Base-by-base conservation (phyloP, 2,888 invertebrate species). In the Sminthurides aquaticus region DNA sequence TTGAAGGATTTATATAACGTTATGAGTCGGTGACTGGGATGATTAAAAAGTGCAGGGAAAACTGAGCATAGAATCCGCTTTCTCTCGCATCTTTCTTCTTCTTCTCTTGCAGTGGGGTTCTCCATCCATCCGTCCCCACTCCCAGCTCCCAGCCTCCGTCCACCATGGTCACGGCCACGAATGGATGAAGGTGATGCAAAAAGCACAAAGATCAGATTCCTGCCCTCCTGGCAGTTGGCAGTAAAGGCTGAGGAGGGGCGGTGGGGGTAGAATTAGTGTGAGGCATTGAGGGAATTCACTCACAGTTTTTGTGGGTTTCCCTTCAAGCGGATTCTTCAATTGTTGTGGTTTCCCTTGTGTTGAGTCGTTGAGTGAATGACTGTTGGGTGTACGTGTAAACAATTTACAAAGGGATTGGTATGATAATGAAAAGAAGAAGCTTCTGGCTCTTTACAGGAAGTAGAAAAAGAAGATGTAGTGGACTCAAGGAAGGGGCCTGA, bases 381-480 rank as follows among this genome's bases (percentile, higher is more conserved):
- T 34, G 43, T 34, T 34, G 15, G 43, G 43, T 34, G 43, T 15
- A 34, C 43, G 43, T 5, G 43, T 15, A 34, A 34, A 34, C 43
- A 34, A 34, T 34, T 34, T 34, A 34, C 43, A 34, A 34, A 11
- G 28, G 28, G 26, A 49, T 18, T 11, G 2, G 25, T 2, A 27
- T 54, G 24, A 54, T 20, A 24, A 28, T n/a, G 28, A 61, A 34
- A 28, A 61, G 34, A 26, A 52, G 20, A 1, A 54, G n/a, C n/a
- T n/a, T n/a, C n/a, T n/a, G n/a, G n/a, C n/a, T n/a, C n/a, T n/a
- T n/a, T n/a, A n/a, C n/a, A n/a, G n/a, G n/a, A n/a, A n/a, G n/a
- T n/a, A n/a, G n/a, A n/a, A n/a, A n/a, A n/a, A n/a, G n/a, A n/a
- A n/a, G n/a, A n/a, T n/a, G n/a, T n/a, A n/a, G n/a, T n/a, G n/a